These are phyloP conservation scores for Drosophila mimetica DNA, from an alignment of 2,888 invertebrate species.

Conservation along the genomic window DNA sequence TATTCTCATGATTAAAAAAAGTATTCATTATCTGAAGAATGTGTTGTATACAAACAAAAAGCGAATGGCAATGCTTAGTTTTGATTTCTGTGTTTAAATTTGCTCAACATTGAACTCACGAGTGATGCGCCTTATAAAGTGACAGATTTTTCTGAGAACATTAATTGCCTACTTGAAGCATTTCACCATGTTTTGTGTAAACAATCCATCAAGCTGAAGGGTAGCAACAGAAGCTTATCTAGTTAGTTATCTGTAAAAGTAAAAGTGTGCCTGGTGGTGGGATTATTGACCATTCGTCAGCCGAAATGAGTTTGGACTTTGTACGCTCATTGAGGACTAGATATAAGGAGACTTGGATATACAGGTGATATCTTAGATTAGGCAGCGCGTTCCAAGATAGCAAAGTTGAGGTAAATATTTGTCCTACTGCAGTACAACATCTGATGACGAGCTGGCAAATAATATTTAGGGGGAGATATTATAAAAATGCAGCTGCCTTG, in stretches of 20 bases:
- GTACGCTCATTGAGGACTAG: slow-evolving; percentile 15
- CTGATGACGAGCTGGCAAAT: slow-evolving; percentile 5
- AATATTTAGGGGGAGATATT: not conserved
- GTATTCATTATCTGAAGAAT: slow-evolving; percentile 11
- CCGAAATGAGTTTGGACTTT: slow-evolving; percentile 44
- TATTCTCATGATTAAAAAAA: slow-evolving; percentile 5
- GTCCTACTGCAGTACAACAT: slow-evolving; percentile 31
- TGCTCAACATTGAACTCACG: not conserved
- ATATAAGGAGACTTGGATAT: too few relatives aligned
- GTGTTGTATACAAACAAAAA: slow-evolving; percentile 11
- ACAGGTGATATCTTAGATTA: slow-evolving; percentile 36
- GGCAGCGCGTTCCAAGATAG: slow-evolving; percentile 37
- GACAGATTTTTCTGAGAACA: slow-evolving; percentile 7
- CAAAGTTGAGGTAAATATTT: slow-evolving; percentile 28
- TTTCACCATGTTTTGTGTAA: slow-evolving; percentile 3
- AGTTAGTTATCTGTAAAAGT: slow-evolving; percentile 25
- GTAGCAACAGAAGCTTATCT: slow-evolving; percentile 19
- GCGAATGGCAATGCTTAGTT: slow-evolving; percentile 21
- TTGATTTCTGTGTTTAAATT: slow-evolving; percentile 1
- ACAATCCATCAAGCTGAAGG: slow-evolving; percentile 17
- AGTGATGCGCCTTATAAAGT: not conserved
- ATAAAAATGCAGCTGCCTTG: not conserved
- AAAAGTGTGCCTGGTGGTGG: slow-evolving; percentile 29
- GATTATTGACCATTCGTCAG: slow-evolving; percentile 35
- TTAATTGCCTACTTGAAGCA: slow-evolving; percentile 17